phyloP scores from a whole-genome alignment of 2,113 vertebrate genomes.

The Ceuthmochares aereus region DNA sequence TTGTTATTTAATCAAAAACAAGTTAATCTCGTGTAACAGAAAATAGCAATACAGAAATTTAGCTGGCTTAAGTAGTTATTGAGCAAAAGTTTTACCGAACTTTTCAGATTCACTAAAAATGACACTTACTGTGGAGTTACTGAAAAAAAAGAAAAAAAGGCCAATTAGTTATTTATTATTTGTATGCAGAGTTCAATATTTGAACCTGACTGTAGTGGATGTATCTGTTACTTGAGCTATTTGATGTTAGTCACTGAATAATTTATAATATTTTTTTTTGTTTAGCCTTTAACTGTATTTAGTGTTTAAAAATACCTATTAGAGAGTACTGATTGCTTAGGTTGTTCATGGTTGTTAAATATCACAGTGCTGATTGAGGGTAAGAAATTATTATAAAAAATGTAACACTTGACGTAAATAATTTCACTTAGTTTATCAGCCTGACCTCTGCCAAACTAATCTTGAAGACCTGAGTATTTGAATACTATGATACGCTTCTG shows the following conservation, averaged over 20 bases:
- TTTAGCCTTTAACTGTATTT: not conserved
- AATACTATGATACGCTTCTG: not conserved
- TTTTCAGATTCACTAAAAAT: not conserved
- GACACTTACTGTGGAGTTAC: rapidly evolving
- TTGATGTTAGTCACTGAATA: not conserved
- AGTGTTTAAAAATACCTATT: not conserved
- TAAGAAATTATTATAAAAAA: not conserved
- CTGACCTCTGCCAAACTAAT: not conserved
- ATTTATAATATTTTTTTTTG: not conserved
- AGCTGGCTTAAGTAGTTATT: not conserved
- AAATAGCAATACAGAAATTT: not conserved
- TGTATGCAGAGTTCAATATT: not conserved
- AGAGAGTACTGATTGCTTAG: not conserved
- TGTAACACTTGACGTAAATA: not conserved
- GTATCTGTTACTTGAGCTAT: not conserved
- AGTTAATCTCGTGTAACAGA: not conserved
- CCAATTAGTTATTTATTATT: not conserved
- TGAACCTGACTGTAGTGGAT: not conserved
- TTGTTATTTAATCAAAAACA: not conserved
- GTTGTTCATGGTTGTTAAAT: not conserved
- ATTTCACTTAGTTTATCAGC: not conserved
- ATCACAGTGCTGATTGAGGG: not conserved
- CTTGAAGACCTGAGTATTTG: not conserved
- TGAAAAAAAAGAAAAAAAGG: not conserved
- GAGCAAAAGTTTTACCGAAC: not conserved